These are phyloP conservation scores for Leptobrachium leishanense DNA, from an alignment of 2,113 vertebrate genomes.

Conservation along the genomic window DNA sequence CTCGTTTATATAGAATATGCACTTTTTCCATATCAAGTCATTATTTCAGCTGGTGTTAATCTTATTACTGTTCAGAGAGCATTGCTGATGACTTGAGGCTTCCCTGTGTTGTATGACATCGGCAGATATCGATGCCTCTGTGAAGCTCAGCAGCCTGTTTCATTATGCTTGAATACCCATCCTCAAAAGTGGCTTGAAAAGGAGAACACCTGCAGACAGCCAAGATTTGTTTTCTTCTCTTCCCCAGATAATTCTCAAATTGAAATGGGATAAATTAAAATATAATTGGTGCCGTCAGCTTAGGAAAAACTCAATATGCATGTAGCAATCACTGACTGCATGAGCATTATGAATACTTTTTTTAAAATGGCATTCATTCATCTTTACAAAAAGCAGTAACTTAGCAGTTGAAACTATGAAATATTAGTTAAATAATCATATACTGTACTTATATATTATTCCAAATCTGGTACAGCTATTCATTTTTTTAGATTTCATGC, in stretches of 20 bases:
- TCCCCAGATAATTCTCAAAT: conserved; percentile 28
- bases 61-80: conserved; percentile 42
- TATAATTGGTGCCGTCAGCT: conserved; percentile 32
- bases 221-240: conserved; percentile 23
- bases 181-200: conserved; percentile 33
- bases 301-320: conserved; percentile 6
- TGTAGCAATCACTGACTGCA: background rate
- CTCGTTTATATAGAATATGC: background rate
- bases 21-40: conserved; percentile 15
- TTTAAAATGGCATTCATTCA: too few relatives aligned
- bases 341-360: too few relatives aligned
- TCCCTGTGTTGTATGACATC: conserved; percentile 37
- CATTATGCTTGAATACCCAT: conserved; percentile 24
- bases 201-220: conserved; percentile 38
- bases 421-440: too few relatives aligned
- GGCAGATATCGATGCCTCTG: conserved; percentile 34
- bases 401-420: too few relatives aligned
- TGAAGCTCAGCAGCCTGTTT: conserved; percentile 20
- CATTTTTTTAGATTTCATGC: too few relatives aligned
- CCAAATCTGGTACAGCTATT: too few relatives aligned
- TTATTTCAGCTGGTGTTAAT: conserved; percentile 39
- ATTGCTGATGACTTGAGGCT: conserved; percentile 20
- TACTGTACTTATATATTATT: too few relatives aligned
- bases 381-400: too few relatives aligned
- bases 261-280: conserved; percentile 34